These are phyloP conservation scores for Paramormyrops hopkinsi DNA, from an alignment of 2,797 vertebrate species.

Conservation along the genomic window DNA sequence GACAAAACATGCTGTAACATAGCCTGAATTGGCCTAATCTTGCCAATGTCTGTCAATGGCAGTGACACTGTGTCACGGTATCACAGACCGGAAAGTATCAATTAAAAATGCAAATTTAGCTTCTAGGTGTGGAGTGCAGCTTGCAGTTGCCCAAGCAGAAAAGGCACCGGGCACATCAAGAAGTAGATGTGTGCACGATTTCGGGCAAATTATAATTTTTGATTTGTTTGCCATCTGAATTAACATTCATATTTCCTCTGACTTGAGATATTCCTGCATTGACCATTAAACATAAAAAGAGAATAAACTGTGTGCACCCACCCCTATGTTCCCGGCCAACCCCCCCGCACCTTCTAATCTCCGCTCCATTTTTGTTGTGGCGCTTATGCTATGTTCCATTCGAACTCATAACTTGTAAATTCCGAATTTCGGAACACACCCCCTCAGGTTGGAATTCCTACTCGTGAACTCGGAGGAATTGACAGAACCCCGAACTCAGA, in stretches of 20 bases:
- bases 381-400: background rate
- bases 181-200: background rate
- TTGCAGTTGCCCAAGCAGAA: background rate
- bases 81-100: background rate
- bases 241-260: background rate
- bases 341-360: background rate
- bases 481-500: background rate
- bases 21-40: background rate
- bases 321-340: background rate
- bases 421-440: background rate
- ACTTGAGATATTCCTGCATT: background rate
- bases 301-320: background rate
- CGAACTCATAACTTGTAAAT: background rate
- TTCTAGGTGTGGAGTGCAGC: background rate
- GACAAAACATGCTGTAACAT: background rate
- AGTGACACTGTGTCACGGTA: background rate
- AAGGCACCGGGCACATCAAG: background rate
- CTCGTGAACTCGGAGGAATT: background rate
- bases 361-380: background rate
- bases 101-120: background rate
- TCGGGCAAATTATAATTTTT: background rate
- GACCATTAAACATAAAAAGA: background rate
- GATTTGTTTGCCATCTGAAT: background rate
- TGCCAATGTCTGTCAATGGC: background rate
- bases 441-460: background rate